Evolutionary conservation across 2,113 vertebrate genomes (phyloP).

Genomic region (Murina feae): DNA sequence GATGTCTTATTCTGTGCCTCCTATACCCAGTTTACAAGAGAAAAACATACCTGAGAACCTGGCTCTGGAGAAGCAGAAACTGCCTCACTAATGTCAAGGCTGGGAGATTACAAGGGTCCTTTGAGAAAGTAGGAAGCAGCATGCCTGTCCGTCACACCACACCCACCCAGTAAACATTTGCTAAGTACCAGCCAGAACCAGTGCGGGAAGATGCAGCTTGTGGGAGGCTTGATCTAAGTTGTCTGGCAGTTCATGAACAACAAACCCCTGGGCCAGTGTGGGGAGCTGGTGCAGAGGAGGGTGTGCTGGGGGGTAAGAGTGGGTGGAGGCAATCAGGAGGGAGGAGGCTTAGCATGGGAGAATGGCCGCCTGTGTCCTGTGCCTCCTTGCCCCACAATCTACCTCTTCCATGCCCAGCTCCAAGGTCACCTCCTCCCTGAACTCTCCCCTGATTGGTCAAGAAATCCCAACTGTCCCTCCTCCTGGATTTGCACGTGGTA

Average conservation of each 20-base stretch:
- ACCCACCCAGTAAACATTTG: neutral
- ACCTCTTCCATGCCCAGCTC: neutral
- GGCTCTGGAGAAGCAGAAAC: neutral
- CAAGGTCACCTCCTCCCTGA: neutral
- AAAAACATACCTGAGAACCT: neutral
- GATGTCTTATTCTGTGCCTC: neutral
- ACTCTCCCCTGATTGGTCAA: neutral
- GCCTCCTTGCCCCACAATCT: neutral
- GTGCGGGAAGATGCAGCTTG: neutral
- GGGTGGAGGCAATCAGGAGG: neutral
- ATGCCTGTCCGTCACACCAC: neutral
- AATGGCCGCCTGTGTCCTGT: neutral
- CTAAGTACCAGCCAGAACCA: neutral
- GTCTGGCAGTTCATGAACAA: neutral
- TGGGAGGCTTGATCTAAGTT: neutral
- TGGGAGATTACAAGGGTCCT: neutral
- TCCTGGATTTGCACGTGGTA: neutral
- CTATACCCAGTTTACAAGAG: neutral
- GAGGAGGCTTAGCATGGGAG: neutral
- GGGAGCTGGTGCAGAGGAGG: neutral
- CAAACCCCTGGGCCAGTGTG: accelerated
- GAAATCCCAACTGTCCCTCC: neutral
- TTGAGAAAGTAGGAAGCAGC: neutral
- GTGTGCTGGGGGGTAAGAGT: neutral
- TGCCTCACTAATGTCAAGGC: neutral